Evolutionary conservation across 2,888 invertebrate genomes (phyloP).

Genomic region (Drepana falcataria): DNA sequence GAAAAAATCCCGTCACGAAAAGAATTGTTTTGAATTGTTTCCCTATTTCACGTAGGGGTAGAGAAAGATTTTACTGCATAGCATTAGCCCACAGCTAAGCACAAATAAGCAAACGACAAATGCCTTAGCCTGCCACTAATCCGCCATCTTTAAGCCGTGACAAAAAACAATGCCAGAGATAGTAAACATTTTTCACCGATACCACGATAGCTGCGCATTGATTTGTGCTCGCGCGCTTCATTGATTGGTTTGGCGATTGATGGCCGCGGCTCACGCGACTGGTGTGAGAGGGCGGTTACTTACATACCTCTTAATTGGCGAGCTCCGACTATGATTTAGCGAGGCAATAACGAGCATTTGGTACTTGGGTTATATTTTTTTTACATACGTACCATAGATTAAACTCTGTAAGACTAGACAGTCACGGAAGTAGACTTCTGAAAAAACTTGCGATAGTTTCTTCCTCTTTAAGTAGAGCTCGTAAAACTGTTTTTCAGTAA

Average conservation of each 20-base stretch:
- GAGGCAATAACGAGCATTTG: neutral
- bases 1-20: too few relatives aligned
- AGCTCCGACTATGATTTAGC: neutral
- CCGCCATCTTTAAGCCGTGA: neutral
- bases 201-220: conserved; percentile 61
- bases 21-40: too few relatives aligned
- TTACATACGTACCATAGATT: too few relatives aligned
- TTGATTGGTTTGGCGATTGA: conserved; percentile 69
- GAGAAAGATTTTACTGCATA: too few relatives aligned
- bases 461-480: neutral
- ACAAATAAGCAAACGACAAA: neutral
- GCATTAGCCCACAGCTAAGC: too few relatives aligned
- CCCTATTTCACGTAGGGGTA: too few relatives aligned
- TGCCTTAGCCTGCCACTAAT: neutral
- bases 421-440: too few relatives aligned
- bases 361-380: too few relatives aligned
- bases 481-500: neutral
- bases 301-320: neutral
- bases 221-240: conserved; percentile 64
- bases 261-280: conserved; percentile 56
- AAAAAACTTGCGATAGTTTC: too few relatives aligned
- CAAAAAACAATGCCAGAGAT: conserved; percentile 22
- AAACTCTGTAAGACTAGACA: too few relatives aligned
- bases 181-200: conserved; percentile 43
- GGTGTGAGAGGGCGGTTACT: conserved; percentile 17